Conservation (phyloP, 2,113 vertebrate genomes). For the Danionella cerebrum region DNA sequence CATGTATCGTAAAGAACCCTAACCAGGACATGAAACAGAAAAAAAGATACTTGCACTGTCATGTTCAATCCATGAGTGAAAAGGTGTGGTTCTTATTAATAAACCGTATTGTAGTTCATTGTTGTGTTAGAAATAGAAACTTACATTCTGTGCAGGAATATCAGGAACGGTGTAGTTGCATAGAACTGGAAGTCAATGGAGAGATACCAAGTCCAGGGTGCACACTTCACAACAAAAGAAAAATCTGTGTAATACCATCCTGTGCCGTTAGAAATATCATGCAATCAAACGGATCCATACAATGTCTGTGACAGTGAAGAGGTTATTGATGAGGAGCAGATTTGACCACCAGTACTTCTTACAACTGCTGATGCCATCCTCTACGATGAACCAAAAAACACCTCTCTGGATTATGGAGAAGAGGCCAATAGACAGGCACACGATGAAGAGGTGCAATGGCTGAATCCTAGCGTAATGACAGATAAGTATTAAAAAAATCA, state of each 20-base stretch:
- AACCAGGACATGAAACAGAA: no score
- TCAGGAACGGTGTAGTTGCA: conserved; percentile 60
- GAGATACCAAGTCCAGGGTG: conserved; percentile 80
- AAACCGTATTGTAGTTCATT: conserved; percentile 1
- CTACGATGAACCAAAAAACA: conserved; percentile 69
- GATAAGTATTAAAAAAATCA: not conserved
- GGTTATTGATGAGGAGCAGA: conserved; percentile 71
- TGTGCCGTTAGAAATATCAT: not conserved
- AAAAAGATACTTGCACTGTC: no score
- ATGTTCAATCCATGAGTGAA: no score
- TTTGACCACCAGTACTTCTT: conserved; percentile 76
- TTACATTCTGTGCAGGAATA: conserved; percentile 66
- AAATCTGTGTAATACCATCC: not conserved
- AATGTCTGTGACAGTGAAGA: conserved; percentile 58
- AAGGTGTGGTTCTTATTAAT: not conserved
- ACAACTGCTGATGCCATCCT: conserved; percentile 65
- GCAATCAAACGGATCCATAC: conserved; percentile 35
- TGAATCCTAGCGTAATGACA: conserved; percentile 55
- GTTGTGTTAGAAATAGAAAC: conserved; percentile 31
- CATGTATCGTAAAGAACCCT: no score
- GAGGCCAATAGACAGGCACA: conserved; percentile 53
- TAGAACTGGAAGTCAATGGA: conserved; percentile 81
- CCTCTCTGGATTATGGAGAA: conserved; percentile 56
- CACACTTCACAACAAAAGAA: conserved; percentile 60
- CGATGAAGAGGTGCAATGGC: conserved; percentile 61